Evolutionary conservation across 37 sponge, comb jelly and placozoan genomes (phyloP), one percentile per base, ranked within the genome.

Genomic region (Ephydatia muelleri): DNA sequence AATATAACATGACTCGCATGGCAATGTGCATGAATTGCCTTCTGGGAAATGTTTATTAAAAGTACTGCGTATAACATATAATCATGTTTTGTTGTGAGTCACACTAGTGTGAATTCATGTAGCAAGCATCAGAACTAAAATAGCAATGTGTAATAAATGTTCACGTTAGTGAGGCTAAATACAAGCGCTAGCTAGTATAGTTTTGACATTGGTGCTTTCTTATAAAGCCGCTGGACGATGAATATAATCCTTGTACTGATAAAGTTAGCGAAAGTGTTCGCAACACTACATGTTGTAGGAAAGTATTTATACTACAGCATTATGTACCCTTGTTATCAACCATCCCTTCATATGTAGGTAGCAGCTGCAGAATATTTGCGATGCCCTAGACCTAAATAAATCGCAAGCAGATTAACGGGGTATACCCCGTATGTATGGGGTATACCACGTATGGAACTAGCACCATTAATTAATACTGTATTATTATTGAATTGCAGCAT

Each of bases 281-380:
- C 57, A 57, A 57, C 57, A 57, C 57, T 57, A 57, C 57, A 57
- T 57, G 57, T 57, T 57, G 57, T 57, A 57, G 57, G 57, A 57
- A 57, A 57, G 57, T 57, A 57, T 57, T 57, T 57, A 57, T 57
- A 57, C 57, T 57, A 11, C 57, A 57, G 57, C 57, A 57, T 57
- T 57, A 57, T 57, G 57, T 57, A 57, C 57, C 57, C 57, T 57
- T 57, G 57, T 57, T 57, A 57, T 57, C 57, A 57, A 57, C 57
- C 57, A 57, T 57, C 57, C 57, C 57, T 57, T 57, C 57, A 57
- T 57, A 57, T 57, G 57, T 57, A 19, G 57, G 57, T 57, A 57
- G 9, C 57, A 57, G 57, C 57, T 57, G 57, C 57, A 57, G 57
- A 57, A 57, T 57, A 57, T 57, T 57, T 57, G 57, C 57, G 57